Base-by-base conservation (phyloP, 2,888 invertebrate genomes). In the Onchidella celtica region DNA sequence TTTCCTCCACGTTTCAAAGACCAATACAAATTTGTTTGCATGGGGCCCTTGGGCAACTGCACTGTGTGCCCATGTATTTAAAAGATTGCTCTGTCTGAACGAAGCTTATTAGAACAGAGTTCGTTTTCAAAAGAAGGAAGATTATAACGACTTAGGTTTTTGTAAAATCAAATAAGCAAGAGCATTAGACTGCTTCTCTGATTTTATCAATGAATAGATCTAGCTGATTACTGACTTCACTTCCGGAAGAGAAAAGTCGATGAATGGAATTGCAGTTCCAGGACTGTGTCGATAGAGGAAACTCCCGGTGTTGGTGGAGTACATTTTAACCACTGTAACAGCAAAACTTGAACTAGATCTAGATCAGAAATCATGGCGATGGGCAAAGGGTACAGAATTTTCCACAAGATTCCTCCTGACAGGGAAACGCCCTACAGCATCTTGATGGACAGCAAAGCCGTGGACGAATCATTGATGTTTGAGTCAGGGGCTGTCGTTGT, bases 401-500 rank as follows among this genome's bases (percentile, higher is more conserved):
- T 97, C 90, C 97, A 98, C 94, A 97, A 98, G 94, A 95, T 96
- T 84, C 96, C 96, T 88, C 96, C 97, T 57, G 86, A 86, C 65
- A 68, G 68, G 55, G 85, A 85, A 29, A 86, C 85, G 24, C 97
- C 97, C 17, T 97, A 97, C 92, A 97, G 97, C 93, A 95, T 98
- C 84, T 95, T 98, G 87, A 94, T 98, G 89, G 98, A 98, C 93
- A 97, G 97, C 91, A 95, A 97, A 91, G 96, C 96, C 93, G 96
- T 96, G 94, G 96, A 96, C 90, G 96, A 97, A 86, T 96, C 97
- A 55, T 95, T 98, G 76, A 95, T 98, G 83, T 97, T 98, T 92
- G 98, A 98, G 94, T 97, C 97, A 38, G 96, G 97, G 93, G 97
- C 97, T 34, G 97, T 98, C 32, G 98, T 98, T 47, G 95, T 96